A percentile compares a stretch with the other conserved stretches of the same genome.
phyloP scores from a whole-genome alignment of 1,140 invertebrate species.

The Drosophila mojavensis region DNA sequence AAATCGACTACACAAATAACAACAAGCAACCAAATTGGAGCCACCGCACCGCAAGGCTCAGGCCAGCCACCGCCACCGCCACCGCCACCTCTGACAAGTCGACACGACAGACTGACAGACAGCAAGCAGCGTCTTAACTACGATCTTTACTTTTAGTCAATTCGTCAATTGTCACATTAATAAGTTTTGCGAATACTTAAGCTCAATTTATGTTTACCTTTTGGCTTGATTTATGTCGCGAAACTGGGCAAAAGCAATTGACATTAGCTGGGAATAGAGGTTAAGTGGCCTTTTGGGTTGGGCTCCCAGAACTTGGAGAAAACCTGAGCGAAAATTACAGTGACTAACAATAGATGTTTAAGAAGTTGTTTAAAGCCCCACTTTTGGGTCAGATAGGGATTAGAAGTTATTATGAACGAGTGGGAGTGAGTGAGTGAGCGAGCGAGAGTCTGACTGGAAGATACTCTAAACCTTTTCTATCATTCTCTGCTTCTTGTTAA shows the following conservation, averaged over 20 bases:
- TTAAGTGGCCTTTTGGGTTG: conserved; percentile 47
- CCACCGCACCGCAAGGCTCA: conserved; percentile 27
- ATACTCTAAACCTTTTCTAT: too few species aligned
- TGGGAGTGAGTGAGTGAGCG: too few species aligned
- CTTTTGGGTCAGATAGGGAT: too few species aligned
- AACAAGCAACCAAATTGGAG: conserved; percentile 20
- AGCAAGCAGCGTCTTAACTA: conserved; percentile 5
- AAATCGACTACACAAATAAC: conserved; percentile 13
- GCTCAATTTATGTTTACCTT: conserved; percentile 45
- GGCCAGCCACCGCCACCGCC: neutral
- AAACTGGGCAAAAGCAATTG: conserved; percentile 14
- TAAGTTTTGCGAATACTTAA: conserved; percentile 31
- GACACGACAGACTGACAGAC: conserved; percentile 8
- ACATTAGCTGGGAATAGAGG: conserved; percentile 28
- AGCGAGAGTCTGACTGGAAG: too few species aligned
- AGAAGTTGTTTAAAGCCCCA: neutral
- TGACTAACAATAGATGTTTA: neutral
- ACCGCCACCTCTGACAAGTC: neutral
- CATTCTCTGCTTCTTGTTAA: too few species aligned
- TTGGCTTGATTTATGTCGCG: conserved; percentile 30
- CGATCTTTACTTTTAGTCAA: conserved; percentile 21
- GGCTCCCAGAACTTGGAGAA: neutral
- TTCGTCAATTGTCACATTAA: conserved; percentile 52
- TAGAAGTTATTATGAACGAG: neutral
- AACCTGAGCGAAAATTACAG: neutral